A percentile compares a stretch with the other conserved stretches of the same genome.
Evolutionary conservation across 2,113 vertebrate species (phyloP).

Genomic region (Paradoxurus hermaphroditus): DNA sequence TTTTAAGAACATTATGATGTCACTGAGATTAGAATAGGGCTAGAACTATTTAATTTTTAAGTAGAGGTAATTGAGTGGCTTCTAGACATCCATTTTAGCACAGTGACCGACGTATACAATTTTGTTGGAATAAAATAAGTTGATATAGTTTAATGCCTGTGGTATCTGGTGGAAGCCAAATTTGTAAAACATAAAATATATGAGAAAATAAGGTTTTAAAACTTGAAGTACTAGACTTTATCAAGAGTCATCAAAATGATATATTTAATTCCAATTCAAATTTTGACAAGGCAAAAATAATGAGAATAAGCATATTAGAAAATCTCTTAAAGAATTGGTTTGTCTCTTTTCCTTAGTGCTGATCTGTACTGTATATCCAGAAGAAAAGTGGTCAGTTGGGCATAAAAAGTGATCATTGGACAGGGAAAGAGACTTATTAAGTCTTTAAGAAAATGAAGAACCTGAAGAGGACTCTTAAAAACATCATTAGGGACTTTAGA

Average conservation of each 20-base stretch:
- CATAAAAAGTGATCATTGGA: background rate
- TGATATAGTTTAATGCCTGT: background rate
- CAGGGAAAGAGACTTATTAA: background rate
- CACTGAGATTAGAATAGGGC: slow-evolving; percentile 25
- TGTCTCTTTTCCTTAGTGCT: background rate
- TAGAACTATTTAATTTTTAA: slow-evolving; percentile 56
- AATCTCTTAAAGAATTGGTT: background rate
- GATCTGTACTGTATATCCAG: background rate
- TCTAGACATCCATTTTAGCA: slow-evolving; percentile 32
- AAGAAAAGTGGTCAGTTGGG: background rate
- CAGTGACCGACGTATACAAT: background rate
- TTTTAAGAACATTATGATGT: slow-evolving; percentile 25
- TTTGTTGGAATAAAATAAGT: slow-evolving; percentile 17
- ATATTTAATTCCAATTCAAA: slow-evolving; percentile 33
- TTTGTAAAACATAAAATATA: slow-evolving; percentile 14
- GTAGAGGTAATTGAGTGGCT: background rate
- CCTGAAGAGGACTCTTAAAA: background rate
- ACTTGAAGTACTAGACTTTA: background rate
- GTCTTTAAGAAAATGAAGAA: slow-evolving; percentile 37
- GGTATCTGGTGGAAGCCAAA: background rate
- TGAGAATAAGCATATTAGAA: background rate
- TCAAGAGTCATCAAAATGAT: background rate
- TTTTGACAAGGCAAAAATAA: slow-evolving; percentile 1
- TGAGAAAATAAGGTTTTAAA: slow-evolving; percentile 16
- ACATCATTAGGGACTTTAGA: background rate